Conservation (phyloP, 1,140 invertebrate genomes). For the Wasmannia auropunctata region DNA sequence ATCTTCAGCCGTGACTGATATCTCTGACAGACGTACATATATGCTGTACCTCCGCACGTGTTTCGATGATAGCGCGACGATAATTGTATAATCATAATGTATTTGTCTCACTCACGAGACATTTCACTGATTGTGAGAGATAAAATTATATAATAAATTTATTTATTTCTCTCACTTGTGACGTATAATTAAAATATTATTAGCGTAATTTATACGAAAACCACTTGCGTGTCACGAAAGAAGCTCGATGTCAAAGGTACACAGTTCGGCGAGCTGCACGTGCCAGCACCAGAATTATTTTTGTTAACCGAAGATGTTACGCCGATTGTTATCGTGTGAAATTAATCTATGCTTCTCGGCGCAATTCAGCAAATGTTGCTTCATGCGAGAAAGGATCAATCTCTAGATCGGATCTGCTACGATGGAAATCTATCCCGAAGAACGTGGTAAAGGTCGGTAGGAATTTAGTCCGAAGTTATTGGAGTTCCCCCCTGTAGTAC, state of each 20-base stretch:
- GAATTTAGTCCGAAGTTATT: slow-evolving; percentile 71
- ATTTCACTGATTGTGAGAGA: not conserved
- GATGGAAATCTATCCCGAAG: slow-evolving; percentile 59
- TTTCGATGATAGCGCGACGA: not conserved
- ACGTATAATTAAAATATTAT: not conserved
- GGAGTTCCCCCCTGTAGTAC: slow-evolving; percentile 62
- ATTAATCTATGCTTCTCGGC: slow-evolving; percentile 63
- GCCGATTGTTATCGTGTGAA: slow-evolving; percentile 47
- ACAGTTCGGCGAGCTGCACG: not conserved
- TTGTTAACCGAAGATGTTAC: not conserved
- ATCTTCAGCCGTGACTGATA: slow-evolving; percentile 23
- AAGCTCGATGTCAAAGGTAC: not conserved
- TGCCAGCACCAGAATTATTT: not conserved
- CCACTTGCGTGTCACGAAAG: not conserved
- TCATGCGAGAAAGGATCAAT: slow-evolving; percentile 57
- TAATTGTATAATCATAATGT: slow-evolving; percentile 24
- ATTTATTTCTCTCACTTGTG: not conserved
- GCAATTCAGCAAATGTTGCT: slow-evolving; percentile 48
- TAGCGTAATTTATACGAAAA: slow-evolving; percentile 5
- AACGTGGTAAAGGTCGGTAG: slow-evolving; percentile 35
- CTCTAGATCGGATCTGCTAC: slow-evolving; percentile 66
- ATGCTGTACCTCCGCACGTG: not conserved
- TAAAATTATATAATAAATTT: slow-evolving; percentile 14
- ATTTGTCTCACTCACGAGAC: slow-evolving; percentile 13
- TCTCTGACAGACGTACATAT: not conserved